Evolutionary conservation across 1,140 invertebrate species (phyloP).

Genomic region (Batillaria attramentaria): DNA sequence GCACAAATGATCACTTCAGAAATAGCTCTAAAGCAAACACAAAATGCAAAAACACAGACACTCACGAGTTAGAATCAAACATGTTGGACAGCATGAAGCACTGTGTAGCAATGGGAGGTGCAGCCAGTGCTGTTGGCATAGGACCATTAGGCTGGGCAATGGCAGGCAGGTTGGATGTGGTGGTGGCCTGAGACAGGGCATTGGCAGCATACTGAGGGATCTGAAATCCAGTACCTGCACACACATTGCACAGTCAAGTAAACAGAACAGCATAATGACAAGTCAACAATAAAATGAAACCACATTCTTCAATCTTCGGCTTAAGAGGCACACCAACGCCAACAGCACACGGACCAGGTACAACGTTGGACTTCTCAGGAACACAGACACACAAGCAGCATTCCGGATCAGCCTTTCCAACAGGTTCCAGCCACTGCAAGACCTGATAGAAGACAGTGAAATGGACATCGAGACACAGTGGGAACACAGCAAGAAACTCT

Average conservation of each 20-base stretch:
- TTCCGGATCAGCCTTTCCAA: too few species aligned
- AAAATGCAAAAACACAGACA: slow-evolving; percentile 29
- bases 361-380: too few species aligned
- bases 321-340: too few species aligned
- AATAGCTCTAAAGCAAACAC: neutral
- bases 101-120: slow-evolving; percentile 96
- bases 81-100: slow-evolving; percentile 99
- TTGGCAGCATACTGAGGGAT: slow-evolving; percentile 92
- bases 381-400: too few species aligned
- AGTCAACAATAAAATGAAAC: too few species aligned
- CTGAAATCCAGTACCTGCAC: slow-evolving; percentile 81
- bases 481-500: too few species aligned
- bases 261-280: neutral
- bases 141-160: slow-evolving; percentile 27
- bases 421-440: too few species aligned
- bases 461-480: too few species aligned
- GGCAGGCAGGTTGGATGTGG: neutral
- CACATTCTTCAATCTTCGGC: too few species aligned
- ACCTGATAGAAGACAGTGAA: too few species aligned
- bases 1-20: neutral
- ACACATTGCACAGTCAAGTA: neutral
- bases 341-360: too few species aligned
- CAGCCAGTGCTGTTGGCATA: slow-evolving; percentile 51
- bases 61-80: slow-evolving; percentile 90
- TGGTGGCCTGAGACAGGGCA: slow-evolving; percentile 72